These are phyloP conservation scores for Grus americana DNA, from an alignment of 2,113 vertebrate genomes.

Conservation along the genomic window DNA sequence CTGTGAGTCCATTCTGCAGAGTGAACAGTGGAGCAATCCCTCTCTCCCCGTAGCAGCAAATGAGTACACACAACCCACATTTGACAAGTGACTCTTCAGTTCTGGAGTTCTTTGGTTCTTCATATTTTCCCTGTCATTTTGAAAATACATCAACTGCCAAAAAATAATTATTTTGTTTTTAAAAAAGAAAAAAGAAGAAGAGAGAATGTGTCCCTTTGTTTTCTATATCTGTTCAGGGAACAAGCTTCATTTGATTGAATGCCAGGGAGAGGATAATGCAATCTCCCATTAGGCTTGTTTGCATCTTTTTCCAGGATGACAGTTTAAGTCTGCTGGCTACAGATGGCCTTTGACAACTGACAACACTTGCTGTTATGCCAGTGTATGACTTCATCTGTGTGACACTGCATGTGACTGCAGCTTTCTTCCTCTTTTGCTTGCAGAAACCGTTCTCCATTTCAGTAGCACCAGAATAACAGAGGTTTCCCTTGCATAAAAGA, in stretches of 20 bases:
- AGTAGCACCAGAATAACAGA: background rate
- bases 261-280: conserved; percentile 52
- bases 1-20: background rate
- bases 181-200: background rate
- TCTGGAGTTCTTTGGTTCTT: background rate
- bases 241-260: conserved; percentile 45
- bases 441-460: background rate
- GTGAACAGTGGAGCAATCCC: background rate
- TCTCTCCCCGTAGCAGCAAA: background rate
- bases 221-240: conserved; percentile 21
- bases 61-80: background rate
- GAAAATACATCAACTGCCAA: background rate
- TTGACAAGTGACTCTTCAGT: background rate
- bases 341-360: conserved; percentile 69
- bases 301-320: conserved; percentile 58
- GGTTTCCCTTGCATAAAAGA: background rate
- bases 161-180: conserved; percentile 33
- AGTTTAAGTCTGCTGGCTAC: conserved; percentile 55
- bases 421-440: conserved; percentile 45
- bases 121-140: background rate
- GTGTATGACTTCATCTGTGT: conserved; percentile 66
- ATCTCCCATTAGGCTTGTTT: conserved; percentile 46
- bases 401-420: conserved; percentile 58
- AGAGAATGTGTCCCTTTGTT: conserved; percentile 51
- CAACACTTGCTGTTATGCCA: conserved; percentile 64